Conservation (phyloP, 2,113 vertebrate species). For the Manacus vitellinus region DNA sequence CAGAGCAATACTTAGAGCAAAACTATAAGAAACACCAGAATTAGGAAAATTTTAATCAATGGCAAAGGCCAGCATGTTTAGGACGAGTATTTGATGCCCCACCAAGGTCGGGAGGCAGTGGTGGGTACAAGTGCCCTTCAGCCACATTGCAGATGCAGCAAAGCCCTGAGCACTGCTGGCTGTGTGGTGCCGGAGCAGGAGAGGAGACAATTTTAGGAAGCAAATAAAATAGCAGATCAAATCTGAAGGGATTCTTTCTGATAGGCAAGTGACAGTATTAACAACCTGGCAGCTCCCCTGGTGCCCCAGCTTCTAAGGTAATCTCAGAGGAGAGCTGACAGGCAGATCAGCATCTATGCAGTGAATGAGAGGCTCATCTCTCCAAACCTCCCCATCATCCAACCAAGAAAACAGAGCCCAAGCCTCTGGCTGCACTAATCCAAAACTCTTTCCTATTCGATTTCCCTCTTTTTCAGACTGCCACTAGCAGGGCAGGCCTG, state of each 20-base stretch:
- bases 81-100: not conserved
- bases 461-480: not conserved
- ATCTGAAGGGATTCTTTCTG: not conserved
- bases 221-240: not conserved
- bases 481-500: not conserved
- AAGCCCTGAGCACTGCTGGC: rapidly evolving
- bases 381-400: not conserved
- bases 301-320: not conserved
- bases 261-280: not conserved
- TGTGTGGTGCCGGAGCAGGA: not conserved
- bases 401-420: rapidly evolving
- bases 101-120: not conserved
- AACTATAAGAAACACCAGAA: not conserved
- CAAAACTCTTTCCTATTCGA: not conserved
- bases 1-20: not conserved
- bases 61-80: not conserved
- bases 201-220: not conserved
- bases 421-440: not conserved
- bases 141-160: rapidly evolving
- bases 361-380: not conserved
- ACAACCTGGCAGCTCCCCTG: not conserved
- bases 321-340: not conserved
- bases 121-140: not conserved
- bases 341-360: not conserved
- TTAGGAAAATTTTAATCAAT: not conserved